Conservation (phyloP, 1,140 invertebrate species). For the Tetraneura akinire region DNA sequence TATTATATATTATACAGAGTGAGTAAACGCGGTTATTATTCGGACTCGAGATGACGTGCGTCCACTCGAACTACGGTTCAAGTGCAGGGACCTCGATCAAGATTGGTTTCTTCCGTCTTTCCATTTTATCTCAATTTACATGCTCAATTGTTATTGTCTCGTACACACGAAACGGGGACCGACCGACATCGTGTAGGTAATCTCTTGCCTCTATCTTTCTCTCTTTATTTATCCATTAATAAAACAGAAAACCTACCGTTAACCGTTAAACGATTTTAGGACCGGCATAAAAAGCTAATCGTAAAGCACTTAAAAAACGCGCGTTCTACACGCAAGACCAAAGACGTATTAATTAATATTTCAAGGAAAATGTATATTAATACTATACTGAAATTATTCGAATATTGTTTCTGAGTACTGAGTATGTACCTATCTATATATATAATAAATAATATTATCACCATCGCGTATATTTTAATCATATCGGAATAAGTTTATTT, state of each 20-base stretch:
- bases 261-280: slow-evolving; percentile 42
- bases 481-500: too few species aligned
- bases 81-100: slow-evolving; percentile 10
- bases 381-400: too few species aligned
- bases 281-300: too few species aligned
- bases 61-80: slow-evolving; percentile 8
- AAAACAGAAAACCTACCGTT: neutral
- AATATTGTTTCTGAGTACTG: too few species aligned
- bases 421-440: too few species aligned
- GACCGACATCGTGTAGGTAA: slow-evolving; percentile 8
- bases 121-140: slow-evolving; percentile 47
- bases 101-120: slow-evolving; percentile 48
- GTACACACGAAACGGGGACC: slow-evolving; percentile 16
- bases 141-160: slow-evolving; percentile 25
- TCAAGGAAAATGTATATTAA: too few species aligned
- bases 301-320: slow-evolving; percentile 10
- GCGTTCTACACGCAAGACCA: neutral
- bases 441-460: too few species aligned
- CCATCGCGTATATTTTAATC: too few species aligned
- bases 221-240: slow-evolving; percentile 25
- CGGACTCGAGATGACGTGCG: neutral
- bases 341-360: too few species aligned
- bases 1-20: neutral
- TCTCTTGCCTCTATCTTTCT: slow-evolving; percentile 25
- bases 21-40: neutral